phyloP scores from a whole-genome alignment of 2,888 invertebrate species.

The Eremobia ochroleuca region DNA sequence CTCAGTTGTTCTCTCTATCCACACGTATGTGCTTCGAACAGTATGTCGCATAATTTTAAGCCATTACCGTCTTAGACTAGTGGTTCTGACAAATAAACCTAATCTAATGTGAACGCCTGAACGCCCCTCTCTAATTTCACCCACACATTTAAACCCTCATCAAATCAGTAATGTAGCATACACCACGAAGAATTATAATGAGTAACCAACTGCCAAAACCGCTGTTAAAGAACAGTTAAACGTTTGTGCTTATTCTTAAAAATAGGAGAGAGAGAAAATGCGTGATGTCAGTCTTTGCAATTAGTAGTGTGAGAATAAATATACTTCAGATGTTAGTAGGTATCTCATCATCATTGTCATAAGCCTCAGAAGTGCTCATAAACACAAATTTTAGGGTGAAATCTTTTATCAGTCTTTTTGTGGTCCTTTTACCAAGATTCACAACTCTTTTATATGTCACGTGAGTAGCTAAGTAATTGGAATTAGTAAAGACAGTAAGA shows the following conservation, averaged over 20 bases:
- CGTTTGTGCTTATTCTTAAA: neutral
- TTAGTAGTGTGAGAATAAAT: neutral
- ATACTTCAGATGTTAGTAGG: neutral
- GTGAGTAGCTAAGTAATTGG: neutral
- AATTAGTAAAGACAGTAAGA: neutral
- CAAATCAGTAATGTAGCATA: slow-evolving; percentile 40
- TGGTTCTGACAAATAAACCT: neutral
- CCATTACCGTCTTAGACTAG: neutral
- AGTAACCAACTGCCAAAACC: slow-evolving; percentile 19
- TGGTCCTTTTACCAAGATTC: neutral
- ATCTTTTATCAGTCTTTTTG: no score
- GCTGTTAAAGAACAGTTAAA: slow-evolving; percentile 50
- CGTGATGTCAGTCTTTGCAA: neutral
- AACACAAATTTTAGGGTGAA: neutral
- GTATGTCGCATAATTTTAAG: neutral
- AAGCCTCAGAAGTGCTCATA: neutral
- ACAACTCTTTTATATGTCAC: neutral
- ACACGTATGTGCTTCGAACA: neutral
- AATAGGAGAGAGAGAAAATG: neutral
- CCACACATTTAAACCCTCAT: slow-evolving; percentile 8
- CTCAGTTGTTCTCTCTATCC: neutral
- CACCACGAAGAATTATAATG: slow-evolving; percentile 32
- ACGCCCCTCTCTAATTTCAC: neutral
- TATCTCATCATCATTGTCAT: neutral
- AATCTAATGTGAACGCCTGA: neutral